Base-by-base conservation (phyloP, 1,140 invertebrate species). In the Wiebesia pumilae region DNA sequence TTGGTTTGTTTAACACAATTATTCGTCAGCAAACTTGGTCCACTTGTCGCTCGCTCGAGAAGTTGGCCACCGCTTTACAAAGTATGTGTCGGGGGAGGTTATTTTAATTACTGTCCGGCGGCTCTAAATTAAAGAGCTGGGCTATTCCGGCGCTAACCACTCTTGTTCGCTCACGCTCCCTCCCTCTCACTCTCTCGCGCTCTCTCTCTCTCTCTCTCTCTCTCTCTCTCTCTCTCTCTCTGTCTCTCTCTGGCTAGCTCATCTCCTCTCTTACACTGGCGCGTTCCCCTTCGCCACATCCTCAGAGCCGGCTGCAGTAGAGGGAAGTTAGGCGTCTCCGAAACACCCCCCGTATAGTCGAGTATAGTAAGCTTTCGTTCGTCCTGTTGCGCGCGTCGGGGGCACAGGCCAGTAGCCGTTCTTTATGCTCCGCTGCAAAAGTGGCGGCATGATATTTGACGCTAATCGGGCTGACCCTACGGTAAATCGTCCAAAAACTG, bases 91-190 rank as follows among this genome's bases (percentile, higher is more conserved):
- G 86, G 90, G 93, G 90, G 89, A 90, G 92, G 92, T 93, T 93
- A 94, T 93, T 94, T 94, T 94, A 94, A 94, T 94, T 94, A 94
- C 93, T 94, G 93, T 94, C 93, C 93, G 90, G 92, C 87, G 89
- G 89, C 90, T 92, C 90, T 92, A 92, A 92, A 92, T 92, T 92
- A 92, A 92, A 92, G 92, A 92, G 92, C 91, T 87, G 85, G 91
- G 91, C 91, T 92, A 92, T 92, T 91, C 90, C 89, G 84, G 82
- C 78, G 86, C 69, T 82, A 87, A 90, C 82, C 90, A 87, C 79
- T 30, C 51, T 77, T 24, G 38, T 69, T 78, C 83, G 75, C 87
- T 83, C 82, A 40, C 82, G 30, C 67, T 81, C 79, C 3, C 84
- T 81, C 71, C 75, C 77, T 77, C 30, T 82, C 90, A 30, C 89